Conservation (phyloP, 2,797 vertebrate species). For the Echeneis naucrates region DNA sequence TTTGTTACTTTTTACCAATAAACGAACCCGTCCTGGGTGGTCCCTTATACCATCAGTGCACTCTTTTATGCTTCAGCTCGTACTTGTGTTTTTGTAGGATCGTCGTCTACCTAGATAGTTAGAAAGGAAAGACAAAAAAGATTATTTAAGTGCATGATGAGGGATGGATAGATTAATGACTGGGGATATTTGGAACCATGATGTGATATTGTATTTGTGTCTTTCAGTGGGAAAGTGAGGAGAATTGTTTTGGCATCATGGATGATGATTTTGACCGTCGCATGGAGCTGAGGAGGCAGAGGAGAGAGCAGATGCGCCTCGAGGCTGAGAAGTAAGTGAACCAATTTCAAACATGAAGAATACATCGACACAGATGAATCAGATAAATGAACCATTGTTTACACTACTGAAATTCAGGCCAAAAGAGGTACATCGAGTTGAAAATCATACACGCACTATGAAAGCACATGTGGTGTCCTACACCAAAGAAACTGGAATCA, state of each 20-base stretch:
- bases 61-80: slow-evolving; percentile 4
- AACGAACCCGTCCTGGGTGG: slow-evolving; percentile 46
- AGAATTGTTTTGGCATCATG: slow-evolving; percentile 83
- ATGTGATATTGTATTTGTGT: slow-evolving; percentile 16
- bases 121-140: neutral
- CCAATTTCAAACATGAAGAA: neutral
- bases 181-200: neutral
- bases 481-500: slow-evolving; percentile 5
- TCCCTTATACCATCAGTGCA: slow-evolving; percentile 1
- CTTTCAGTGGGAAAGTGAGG: slow-evolving; percentile 69
- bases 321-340: slow-evolving; percentile 91
- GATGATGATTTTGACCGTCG: slow-evolving; percentile 97
- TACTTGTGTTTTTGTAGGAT: neutral
- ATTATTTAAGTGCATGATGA: neutral
- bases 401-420: neutral
- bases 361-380: neutral
- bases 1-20: slow-evolving; percentile 30
- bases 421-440: neutral
- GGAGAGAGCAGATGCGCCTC: slow-evolving; percentile 95
- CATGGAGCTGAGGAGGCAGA: slow-evolving; percentile 96
- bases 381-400: neutral
- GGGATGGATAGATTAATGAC: neutral
- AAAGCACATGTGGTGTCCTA: neutral
- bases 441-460: neutral
- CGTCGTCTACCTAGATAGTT: neutral